Percentiles rank a stretch among this genome's conserved stretches.
phyloP scores from a whole-genome alignment of 2,797 vertebrate genomes.

The Siniperca scherzeri region DNA sequence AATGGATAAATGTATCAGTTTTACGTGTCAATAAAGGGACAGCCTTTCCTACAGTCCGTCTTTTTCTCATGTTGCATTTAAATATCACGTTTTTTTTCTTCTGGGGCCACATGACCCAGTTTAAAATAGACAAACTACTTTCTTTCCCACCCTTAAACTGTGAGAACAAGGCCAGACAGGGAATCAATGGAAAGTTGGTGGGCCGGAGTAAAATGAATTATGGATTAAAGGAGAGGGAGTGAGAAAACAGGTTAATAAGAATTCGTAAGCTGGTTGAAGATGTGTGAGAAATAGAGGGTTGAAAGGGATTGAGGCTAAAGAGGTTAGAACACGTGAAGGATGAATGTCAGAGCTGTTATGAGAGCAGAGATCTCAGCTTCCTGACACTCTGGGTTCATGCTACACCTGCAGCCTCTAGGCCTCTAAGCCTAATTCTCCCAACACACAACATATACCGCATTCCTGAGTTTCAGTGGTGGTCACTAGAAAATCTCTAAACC shows the following conservation, averaged over 20 bases:
- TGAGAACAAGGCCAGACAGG: slow-evolving; percentile 68
- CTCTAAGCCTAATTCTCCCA: slow-evolving; percentile 61
- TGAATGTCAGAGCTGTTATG: slow-evolving; percentile 68
- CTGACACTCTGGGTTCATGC: slow-evolving; percentile 62
- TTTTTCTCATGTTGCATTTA: slow-evolving; percentile 29
- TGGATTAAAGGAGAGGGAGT: slow-evolving; percentile 76
- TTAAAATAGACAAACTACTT: slow-evolving; percentile 66
- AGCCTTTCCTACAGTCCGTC: slow-evolving; percentile 1
- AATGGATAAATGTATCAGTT: background rate
- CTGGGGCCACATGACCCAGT: slow-evolving; percentile 64
- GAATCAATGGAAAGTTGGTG: slow-evolving; percentile 66
- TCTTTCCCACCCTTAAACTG: slow-evolving; percentile 78
- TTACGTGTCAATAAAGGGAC: background rate
- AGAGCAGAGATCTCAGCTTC: slow-evolving; percentile 64
- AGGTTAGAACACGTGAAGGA: slow-evolving; percentile 76
- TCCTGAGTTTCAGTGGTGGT: slow-evolving; percentile 50
- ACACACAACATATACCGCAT: slow-evolving; percentile 56
- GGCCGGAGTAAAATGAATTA: slow-evolving; percentile 51
- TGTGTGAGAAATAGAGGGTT: slow-evolving; percentile 81
- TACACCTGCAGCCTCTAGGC: slow-evolving; percentile 62
- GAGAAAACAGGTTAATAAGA: slow-evolving; percentile 83
- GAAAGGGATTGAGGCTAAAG: slow-evolving; percentile 74
- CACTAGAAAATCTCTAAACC: slow-evolving; percentile 26
- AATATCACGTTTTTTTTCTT: slow-evolving; percentile 25
- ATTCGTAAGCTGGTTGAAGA: slow-evolving; percentile 78